phyloP scores from a whole-genome alignment of 2,797 vertebrate genomes.

The Ambastaia sidthimunki region DNA sequence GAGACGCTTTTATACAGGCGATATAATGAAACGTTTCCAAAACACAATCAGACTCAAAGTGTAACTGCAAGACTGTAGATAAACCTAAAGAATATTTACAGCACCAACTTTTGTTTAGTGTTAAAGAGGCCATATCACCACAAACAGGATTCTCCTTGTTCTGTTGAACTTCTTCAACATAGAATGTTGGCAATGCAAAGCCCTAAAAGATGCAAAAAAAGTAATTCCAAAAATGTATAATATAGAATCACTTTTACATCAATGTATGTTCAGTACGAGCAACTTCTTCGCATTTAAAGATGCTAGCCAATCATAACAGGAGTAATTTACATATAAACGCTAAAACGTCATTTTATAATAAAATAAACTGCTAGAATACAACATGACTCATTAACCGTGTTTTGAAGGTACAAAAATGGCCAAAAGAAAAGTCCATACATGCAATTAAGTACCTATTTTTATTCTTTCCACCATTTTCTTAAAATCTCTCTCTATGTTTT shows the following conservation, averaged over 20 bases:
- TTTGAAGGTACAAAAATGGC: not conserved
- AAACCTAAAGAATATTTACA: not conserved
- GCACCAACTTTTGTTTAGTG: not conserved
- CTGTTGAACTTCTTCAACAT: not conserved
- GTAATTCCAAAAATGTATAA: no score
- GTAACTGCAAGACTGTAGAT: not conserved
- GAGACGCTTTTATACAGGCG: not conserved
- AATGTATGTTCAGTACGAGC: no score
- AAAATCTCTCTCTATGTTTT: not conserved
- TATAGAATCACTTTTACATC: no score
- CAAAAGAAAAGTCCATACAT: not conserved
- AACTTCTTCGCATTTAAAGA: no score
- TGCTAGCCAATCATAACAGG: no score
- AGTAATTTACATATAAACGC: no score
- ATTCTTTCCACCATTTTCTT: constrained; percentile 55
- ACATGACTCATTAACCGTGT: not conserved
- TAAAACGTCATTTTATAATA: no score
- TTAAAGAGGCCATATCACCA: not conserved
- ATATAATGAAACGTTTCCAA: not conserved
- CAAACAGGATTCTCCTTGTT: not conserved
- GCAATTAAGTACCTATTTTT: constrained; percentile 23
- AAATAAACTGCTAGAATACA: no score
- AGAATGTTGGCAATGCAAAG: no score
- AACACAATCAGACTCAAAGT: not conserved
- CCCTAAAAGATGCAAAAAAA: not conserved